Base-by-base conservation (phyloP, 92 coral and sea anemone genomes). In the Micromussa lordhowensis region DNA sequence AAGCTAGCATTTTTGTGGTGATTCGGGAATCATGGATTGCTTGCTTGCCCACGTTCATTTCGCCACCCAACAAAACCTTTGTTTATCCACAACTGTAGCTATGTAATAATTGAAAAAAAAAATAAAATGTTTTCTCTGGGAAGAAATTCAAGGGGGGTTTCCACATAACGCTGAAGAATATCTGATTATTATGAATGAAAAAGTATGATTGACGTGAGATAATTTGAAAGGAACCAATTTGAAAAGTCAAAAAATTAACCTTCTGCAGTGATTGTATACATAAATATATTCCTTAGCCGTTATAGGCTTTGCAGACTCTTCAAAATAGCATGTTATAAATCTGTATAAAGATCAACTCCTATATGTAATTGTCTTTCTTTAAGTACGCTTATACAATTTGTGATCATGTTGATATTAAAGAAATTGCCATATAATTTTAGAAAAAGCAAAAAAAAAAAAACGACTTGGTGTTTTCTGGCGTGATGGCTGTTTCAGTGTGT, bases 351-450 rank as follows among this genome's bases (percentile, higher is more conserved):
- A 85, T 36, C 87, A 70, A 19, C 30, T 24, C 66, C 72, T 12
- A 77, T 85, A 75, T 75, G 75, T 85, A 59, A 76, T 57, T 83
- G 79, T 73, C 28, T 40, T 82, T 85, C 44, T 34, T 12, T 77
- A 58, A 85, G 59, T 85, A 64, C 79, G 61, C 88, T 85, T 77
- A 74, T 70, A 75, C 88, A 35, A 35, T 85, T 76, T 85, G 88
- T 85, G 82, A 85, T 85, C 88, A 44, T 75, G 75, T 85, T 85
- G 88, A 85, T 73, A 73, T 85, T 85, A 75, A 85, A 85, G 82
- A 85, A 85, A 85, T 85, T 59, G 75, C 40, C 35, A 68, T 59
- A 66, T 40, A 68, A 68, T 82, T 68, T 66, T 66, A 82, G 78
- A 73, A 38, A 73, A 17, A 73, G 71, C 71, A 66, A 66, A 24